Evolutionary conservation across 2,797 vertebrate species (phyloP).

Genomic region (Microchirus variegatus): DNA sequence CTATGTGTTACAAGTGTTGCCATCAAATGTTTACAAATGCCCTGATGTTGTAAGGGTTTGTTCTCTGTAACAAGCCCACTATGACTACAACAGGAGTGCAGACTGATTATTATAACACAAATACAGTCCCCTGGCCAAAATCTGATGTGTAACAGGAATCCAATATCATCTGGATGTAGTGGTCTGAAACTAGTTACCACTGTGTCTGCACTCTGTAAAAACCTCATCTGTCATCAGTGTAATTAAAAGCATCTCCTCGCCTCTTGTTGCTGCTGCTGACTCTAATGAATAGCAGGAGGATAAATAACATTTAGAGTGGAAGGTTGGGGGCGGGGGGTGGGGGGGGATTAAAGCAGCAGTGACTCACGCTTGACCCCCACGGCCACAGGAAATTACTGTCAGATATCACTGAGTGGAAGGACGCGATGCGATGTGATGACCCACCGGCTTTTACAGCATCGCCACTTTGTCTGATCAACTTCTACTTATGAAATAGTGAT

Average conservation of each 20-base stretch:
- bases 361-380: conserved; percentile 5
- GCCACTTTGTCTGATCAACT: conserved; percentile 15
- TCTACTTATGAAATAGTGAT: conserved; percentile 4
- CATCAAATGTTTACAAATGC: background rate
- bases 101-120: background rate
- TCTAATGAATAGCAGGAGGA: conserved; percentile 30
- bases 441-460: background rate
- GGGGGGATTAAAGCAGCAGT: conserved; percentile 17
- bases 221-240: conserved; percentile 32
- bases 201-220: conserved; percentile 14
- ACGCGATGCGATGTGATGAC: conserved; percentile 18
- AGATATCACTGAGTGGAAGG: conserved; percentile 1
- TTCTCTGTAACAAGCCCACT: too few species aligned
- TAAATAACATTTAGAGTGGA: conserved; percentile 28
- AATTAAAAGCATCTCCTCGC: conserved; percentile 36
- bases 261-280: conserved; percentile 21
- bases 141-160: background rate
- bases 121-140: background rate
- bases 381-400: conserved; percentile 16
- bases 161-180: background rate
- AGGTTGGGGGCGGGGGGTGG: background rate
- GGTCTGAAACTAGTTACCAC: conserved; percentile 1
- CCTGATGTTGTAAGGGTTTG: too few species aligned
- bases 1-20: background rate
- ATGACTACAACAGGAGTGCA: too few species aligned